phyloP scores from a whole-genome alignment of 2,113 vertebrate species.

The Coreoperca whiteheadi region DNA sequence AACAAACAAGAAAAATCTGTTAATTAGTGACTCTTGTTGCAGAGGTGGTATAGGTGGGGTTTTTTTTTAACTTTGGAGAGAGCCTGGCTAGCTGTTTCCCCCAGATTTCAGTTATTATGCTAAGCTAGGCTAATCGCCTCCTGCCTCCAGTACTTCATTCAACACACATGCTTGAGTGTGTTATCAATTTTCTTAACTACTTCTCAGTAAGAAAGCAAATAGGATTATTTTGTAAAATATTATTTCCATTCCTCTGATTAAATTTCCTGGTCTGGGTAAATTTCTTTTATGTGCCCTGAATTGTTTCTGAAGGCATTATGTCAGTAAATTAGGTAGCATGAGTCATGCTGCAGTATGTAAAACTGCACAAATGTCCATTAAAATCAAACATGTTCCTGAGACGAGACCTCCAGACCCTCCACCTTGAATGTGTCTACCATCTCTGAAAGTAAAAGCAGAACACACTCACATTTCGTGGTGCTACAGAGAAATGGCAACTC shows the following conservation, averaged over 20 bases:
- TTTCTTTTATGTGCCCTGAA: neutral
- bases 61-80: neutral
- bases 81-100: too few species aligned
- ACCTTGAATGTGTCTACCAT: neutral
- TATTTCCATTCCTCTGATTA: neutral
- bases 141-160: neutral
- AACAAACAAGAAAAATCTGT: neutral
- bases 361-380: slow-evolving; percentile 21
- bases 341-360: slow-evolving; percentile 19
- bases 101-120: neutral
- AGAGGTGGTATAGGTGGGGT: neutral
- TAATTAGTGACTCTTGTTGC: neutral
- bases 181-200: neutral
- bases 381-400: slow-evolving; percentile 1
- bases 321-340: neutral
- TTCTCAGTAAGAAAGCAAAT: neutral
- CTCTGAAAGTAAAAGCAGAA: too few species aligned
- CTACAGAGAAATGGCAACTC: slow-evolving; percentile 23
- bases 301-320: neutral
- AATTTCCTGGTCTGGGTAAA: neutral
- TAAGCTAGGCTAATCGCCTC: neutral
- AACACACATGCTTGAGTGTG: neutral
- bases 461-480: neutral
- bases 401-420: slow-evolving; percentile 7
- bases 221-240: neutral